Conservation (phyloP, 2,113 vertebrate species). For the Salminus brasiliensis region DNA sequence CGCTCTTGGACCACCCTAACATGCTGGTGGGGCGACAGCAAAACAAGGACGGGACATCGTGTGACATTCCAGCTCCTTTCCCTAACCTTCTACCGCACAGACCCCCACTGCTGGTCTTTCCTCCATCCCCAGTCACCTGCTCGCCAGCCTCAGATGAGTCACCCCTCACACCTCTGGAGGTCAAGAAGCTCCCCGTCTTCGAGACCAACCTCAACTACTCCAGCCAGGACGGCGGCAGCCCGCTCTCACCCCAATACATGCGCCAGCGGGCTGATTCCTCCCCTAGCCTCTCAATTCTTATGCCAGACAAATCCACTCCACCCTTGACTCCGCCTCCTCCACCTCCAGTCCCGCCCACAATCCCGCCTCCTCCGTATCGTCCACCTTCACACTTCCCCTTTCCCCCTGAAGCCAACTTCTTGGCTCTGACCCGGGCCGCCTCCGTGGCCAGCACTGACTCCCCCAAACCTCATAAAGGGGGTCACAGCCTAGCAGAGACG, state of each 20-base stretch:
- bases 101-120: slow-evolving; percentile 92
- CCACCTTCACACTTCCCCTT: slow-evolving; percentile 86
- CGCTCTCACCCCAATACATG: slow-evolving; percentile 85
- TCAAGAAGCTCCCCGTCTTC: slow-evolving; percentile 92
- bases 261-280: slow-evolving; percentile 85
- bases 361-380: slow-evolving; percentile 78
- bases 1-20: slow-evolving; percentile 42
- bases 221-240: slow-evolving; percentile 82
- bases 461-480: slow-evolving; percentile 69
- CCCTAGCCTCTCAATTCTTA: slow-evolving; percentile 80
- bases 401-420: slow-evolving; percentile 78
- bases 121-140: slow-evolving; percentile 89
- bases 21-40: slow-evolving; percentile 62
- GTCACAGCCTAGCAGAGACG: slow-evolving; percentile 68
- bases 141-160: slow-evolving; percentile 97
- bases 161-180: slow-evolving; percentile 92
- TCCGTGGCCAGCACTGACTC: slow-evolving; percentile 74
- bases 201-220: slow-evolving; percentile 91
- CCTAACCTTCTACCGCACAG: slow-evolving; percentile 93
- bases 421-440: slow-evolving; percentile 71
- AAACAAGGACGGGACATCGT: slow-evolving; percentile 59
- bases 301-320: slow-evolving; percentile 82
- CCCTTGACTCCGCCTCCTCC: slow-evolving; percentile 85
- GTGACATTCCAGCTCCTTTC: slow-evolving; percentile 93
- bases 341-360: slow-evolving; percentile 66